These are phyloP conservation scores for Zaprionus vittiger DNA, from an alignment of 1,140 invertebrate genomes.

Conservation along the genomic window DNA sequence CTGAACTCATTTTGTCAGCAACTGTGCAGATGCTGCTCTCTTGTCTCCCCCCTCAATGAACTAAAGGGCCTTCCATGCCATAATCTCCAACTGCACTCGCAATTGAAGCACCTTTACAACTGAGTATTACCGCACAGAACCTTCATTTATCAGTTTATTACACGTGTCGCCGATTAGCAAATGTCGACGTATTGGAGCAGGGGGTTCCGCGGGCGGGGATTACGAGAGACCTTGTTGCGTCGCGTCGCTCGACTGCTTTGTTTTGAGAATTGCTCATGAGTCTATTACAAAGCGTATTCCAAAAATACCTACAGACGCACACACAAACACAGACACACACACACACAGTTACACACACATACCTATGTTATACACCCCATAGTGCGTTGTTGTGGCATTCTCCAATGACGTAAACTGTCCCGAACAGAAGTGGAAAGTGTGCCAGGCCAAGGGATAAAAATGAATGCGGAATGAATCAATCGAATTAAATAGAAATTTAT, in stretches of 20 bases:
- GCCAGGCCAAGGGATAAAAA: background rate
- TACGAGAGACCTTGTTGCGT: slow-evolving; percentile 52
- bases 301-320: slow-evolving; percentile 28
- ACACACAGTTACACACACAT: background rate
- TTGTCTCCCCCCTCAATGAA: no score
- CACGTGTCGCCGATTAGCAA: slow-evolving; percentile 72
- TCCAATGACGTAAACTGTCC: slow-evolving; percentile 54
- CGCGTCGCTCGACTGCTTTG: slow-evolving; percentile 43
- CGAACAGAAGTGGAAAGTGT: background rate
- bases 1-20: no score
- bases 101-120: background rate
- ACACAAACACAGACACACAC: background rate
- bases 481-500: background rate
- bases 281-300: slow-evolving; percentile 57
- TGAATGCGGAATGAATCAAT: background rate
- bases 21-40: no score
- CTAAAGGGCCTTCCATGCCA: slow-evolving; percentile 1
- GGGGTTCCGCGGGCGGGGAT: background rate
- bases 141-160: slow-evolving; percentile 58
- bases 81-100: background rate
- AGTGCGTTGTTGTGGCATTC: slow-evolving; percentile 17
- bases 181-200: slow-evolving; percentile 1
- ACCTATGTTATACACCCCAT: slow-evolving; percentile 23
- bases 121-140: slow-evolving; percentile 26
- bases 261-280: slow-evolving; percentile 44